phyloP scores from a whole-genome alignment of 2,888 invertebrate species.

The Nymphalis polychloros region DNA sequence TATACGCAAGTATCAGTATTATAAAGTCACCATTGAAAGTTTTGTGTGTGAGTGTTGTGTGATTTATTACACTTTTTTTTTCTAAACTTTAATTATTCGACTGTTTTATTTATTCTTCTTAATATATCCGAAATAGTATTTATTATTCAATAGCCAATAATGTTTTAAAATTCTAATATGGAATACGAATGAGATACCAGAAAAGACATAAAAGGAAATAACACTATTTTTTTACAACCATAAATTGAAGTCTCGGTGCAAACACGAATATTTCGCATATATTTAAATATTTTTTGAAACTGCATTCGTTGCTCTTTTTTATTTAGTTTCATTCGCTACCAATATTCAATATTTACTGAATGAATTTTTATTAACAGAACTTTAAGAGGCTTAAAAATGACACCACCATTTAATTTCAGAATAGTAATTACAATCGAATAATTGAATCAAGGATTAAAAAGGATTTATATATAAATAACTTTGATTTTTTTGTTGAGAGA shows the following conservation, averaged over 20 bases:
- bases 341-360: constrained; percentile 7
- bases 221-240: constrained; percentile 6
- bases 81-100: no score
- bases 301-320: not conserved
- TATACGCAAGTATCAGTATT: not conserved
- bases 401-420: constrained; percentile 9
- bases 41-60: no score
- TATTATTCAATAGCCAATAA: no score
- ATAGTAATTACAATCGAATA: constrained; percentile 10
- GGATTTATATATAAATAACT: constrained; percentile 10
- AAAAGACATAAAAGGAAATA: not conserved
- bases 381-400: constrained; percentile 29
- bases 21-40: no score
- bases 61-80: no score
- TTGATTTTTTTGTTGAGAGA: no score
- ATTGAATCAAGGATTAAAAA: constrained; percentile 4
- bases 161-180: no score
- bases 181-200: not conserved
- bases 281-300: constrained; percentile 10
- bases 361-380: constrained; percentile 1
- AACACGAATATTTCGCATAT: constrained; percentile 12
- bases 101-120: no score
- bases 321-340: constrained; percentile 5
- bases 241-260: constrained; percentile 8
- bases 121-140: no score